phyloP scores from a whole-genome alignment of 2,888 invertebrate genomes.

The Meta bourneti region DNA sequence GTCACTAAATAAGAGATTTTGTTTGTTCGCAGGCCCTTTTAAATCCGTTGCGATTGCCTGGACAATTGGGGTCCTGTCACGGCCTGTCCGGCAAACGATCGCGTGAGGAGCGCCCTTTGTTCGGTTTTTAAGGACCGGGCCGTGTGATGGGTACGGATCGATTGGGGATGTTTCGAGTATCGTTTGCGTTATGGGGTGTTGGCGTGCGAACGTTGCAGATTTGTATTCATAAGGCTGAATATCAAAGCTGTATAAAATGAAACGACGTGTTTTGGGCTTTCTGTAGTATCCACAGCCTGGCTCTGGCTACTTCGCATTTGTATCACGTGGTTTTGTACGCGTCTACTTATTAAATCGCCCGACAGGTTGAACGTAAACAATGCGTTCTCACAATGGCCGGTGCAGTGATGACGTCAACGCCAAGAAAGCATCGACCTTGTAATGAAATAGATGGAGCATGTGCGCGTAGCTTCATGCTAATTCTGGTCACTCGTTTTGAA shows the following conservation, averaged over 20 bases:
- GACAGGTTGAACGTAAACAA: no score
- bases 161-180: conserved; percentile 13
- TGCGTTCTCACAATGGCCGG: no score
- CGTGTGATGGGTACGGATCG: neutral
- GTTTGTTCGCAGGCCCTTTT: neutral
- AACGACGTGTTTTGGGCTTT: neutral
- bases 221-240: conserved; percentile 1
- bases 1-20: conserved; percentile 19
- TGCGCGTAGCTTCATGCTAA: no score
- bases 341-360: no score
- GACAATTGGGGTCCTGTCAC: no score
- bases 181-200: conserved; percentile 37
- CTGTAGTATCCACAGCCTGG: no score
- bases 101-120: neutral
- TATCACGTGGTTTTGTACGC: no score
- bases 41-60: neutral
- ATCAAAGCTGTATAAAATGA: neutral
- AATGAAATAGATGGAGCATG: no score
- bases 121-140: neutral
- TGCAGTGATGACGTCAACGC: no score
- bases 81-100: conserved; percentile 1
- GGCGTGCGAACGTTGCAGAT: conserved; percentile 25
- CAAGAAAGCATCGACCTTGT: no score
- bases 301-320: no score
- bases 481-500: no score